Percentiles rank a stretch among this genome's conserved stretches.
Evolutionary conservation across 2,888 invertebrate genomes (phyloP).

Genomic region (Hofmannophila pseudospretella): DNA sequence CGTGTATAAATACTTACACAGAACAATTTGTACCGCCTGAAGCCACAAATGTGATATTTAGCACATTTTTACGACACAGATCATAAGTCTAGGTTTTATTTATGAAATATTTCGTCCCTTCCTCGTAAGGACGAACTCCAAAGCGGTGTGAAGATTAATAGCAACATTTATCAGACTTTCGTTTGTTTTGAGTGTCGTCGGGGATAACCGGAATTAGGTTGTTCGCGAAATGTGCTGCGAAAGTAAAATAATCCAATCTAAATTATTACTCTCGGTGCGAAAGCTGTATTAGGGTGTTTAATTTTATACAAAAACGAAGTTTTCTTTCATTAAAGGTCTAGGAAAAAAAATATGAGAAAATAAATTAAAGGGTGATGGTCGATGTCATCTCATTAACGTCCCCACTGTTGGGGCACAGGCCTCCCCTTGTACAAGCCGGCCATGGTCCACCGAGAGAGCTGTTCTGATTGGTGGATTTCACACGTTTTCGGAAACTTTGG

Average conservation of each 20-base stretch:
- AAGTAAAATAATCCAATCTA: conserved; percentile 60
- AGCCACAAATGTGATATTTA: too few relatives aligned
- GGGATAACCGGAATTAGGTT: conserved; percentile 63
- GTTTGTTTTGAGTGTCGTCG: conserved; percentile 67
- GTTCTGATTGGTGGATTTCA: too few relatives aligned
- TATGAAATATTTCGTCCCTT: conserved; percentile 27
- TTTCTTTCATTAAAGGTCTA: background rate
- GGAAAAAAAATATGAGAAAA: too few relatives aligned
- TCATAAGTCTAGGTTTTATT: conserved; percentile 4
- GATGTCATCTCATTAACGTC: too few relatives aligned
- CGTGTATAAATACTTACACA: too few relatives aligned
- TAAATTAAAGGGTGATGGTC: too few relatives aligned
- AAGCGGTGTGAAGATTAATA: conserved; percentile 56
- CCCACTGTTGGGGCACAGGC: too few relatives aligned
- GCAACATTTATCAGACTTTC: conserved; percentile 68
- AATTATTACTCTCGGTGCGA: conserved; percentile 36
- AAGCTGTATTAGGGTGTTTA: conserved; percentile 13
- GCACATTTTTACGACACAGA: conserved; percentile 1
- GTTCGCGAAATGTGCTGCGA: conserved; percentile 50
- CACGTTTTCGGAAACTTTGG: too few relatives aligned
- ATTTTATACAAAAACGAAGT: conserved; percentile 4
- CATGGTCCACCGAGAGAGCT: too few relatives aligned
- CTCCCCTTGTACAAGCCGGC: too few relatives aligned
- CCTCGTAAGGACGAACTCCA: conserved; percentile 38
- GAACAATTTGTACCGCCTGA: too few relatives aligned